These are phyloP conservation scores for sheep (Ovis aries) DNA, from an alignment of 2,113 vertebrate genomes.

Conservation along the genomic window DNA sequence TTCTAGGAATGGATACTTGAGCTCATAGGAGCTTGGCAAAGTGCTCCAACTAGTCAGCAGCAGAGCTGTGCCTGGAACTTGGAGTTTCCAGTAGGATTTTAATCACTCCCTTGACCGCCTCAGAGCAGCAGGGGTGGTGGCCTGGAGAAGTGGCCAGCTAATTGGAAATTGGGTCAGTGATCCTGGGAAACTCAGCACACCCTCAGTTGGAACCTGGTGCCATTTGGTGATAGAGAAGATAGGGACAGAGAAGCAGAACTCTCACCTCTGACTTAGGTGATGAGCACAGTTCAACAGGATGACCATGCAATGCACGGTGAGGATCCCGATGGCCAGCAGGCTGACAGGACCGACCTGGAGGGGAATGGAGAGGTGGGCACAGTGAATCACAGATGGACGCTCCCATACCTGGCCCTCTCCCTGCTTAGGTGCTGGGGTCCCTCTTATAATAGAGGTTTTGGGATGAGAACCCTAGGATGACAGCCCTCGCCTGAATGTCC, in stretches of 20 bases:
- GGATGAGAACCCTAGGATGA: not conserved
- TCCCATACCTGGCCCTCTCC: not conserved
- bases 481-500: not conserved
- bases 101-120: not conserved
- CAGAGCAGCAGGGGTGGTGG: not conserved
- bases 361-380: not conserved
- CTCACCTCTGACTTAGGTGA: conserved; percentile 91
- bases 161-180: not conserved
- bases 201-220: too few relatives aligned
- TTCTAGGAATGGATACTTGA: not conserved
- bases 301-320: conserved; percentile 93
- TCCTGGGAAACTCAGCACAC: not conserved
- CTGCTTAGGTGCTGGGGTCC: not conserved
- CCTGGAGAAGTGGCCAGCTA: not conserved
- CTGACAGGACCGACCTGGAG: conserved; percentile 90
- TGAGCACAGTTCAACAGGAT: conserved; percentile 91
- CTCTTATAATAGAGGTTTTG: not conserved
- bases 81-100: not conserved
- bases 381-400: not conserved
- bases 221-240: not conserved
- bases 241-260: not conserved
- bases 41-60: not conserved
- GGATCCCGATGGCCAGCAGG: conserved; percentile 88
- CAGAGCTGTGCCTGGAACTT: not conserved
- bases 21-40: not conserved